These are phyloP conservation scores for Megalops atlanticus DNA, from an alignment of 2,113 vertebrate species.

Conservation along the genomic window DNA sequence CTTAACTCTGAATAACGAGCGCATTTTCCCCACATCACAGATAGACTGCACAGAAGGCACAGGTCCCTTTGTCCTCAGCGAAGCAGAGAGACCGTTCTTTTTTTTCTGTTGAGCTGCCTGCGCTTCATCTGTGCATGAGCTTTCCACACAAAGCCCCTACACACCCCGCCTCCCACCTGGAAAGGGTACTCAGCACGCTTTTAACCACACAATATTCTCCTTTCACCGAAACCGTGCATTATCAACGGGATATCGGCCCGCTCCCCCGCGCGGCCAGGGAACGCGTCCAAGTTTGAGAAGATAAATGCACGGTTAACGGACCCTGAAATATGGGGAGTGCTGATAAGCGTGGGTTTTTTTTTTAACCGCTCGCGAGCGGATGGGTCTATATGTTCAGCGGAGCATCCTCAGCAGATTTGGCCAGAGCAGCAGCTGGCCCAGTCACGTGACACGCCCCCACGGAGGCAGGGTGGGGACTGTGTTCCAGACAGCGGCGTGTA, in stretches of 20 bases:
- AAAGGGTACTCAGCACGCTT: not conserved
- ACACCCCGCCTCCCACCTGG: not conserved
- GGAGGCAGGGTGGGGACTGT: constrained; percentile 1
- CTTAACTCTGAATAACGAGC: not conserved
- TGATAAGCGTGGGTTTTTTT: not conserved
- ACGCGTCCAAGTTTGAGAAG: not conserved
- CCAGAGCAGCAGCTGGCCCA: not conserved
- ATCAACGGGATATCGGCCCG: not conserved
- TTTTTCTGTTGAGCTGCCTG: not conserved
- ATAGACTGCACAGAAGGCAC: not conserved
- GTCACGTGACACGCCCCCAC: not conserved
- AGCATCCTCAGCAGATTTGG: not conserved
- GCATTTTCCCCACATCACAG: not conserved
- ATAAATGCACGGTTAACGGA: not conserved
- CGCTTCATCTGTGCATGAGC: not conserved
- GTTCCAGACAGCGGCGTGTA: constrained; percentile 34
- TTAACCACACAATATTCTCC: not conserved
- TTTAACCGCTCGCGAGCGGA: not conserved
- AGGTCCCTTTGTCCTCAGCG: not conserved
- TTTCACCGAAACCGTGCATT: not conserved
- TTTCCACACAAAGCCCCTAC: not conserved
- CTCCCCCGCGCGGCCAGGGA: not conserved
- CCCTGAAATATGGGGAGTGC: not conserved
- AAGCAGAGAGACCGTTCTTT: constrained; percentile 3
- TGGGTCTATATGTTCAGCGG: not conserved